Conservation (phyloP, 2,888 invertebrate species). For the Nezara viridula region DNA sequence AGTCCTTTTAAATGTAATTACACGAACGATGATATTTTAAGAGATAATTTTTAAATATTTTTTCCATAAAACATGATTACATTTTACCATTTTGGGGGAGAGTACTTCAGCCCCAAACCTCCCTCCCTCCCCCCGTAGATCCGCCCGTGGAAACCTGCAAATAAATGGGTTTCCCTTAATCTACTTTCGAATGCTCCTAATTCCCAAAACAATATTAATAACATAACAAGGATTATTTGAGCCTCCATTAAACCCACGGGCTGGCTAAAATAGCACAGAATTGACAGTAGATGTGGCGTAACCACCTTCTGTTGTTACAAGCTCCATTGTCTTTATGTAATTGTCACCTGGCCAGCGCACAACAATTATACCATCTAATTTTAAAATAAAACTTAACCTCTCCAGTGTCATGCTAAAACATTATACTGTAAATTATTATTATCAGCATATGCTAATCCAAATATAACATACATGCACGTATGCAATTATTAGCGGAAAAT, state of each 20-base stretch:
- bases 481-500: neutral
- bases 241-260: neutral
- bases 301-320: neutral
- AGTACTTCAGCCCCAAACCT: too few species aligned
- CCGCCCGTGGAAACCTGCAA: too few species aligned
- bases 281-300: neutral
- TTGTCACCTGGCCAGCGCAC: neutral
- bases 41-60: too few species aligned
- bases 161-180: too few species aligned
- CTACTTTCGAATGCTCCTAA: neutral
- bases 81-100: too few species aligned
- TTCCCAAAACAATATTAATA: neutral
- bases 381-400: neutral
- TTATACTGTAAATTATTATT: too few species aligned
- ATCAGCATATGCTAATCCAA: too few species aligned
- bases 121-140: too few species aligned
- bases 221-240: neutral
- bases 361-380: neutral
- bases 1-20: too few species aligned
- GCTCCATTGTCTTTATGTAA: neutral
- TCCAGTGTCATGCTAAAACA: neutral
- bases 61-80: too few species aligned
- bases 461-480: neutral
- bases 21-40: too few species aligned
- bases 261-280: neutral